Base-by-base conservation (phyloP, 2,797 vertebrate species). In the Dallia pectoralis region DNA sequence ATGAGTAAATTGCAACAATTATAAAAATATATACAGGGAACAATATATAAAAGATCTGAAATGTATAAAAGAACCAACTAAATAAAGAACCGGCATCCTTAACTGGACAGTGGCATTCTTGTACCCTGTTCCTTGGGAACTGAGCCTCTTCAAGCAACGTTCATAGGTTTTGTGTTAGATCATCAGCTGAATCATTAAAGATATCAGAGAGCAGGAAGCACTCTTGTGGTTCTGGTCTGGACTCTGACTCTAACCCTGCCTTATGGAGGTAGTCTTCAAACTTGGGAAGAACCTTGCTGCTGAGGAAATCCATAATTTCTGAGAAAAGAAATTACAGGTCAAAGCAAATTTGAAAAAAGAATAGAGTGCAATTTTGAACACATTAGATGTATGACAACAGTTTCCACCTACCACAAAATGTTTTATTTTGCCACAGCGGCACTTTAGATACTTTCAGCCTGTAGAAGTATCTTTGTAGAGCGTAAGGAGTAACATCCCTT, bases 161-260 rank as follows among this genome's bases (percentile, higher is more conserved):
- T 22, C 53, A 59, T 1, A 25, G 22, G 53, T 22, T 56, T 56
- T 59, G 22, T 59, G 49, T n/a, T 51, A 51, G 22, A 74, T 40
- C 68, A 87, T 32, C 83, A 82, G 15, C 84, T 77, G 84, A 22
- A 72, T 77, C 2, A 67, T 73, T 18, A 68, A 16, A 25, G 80
- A 88, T 69, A 78, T 87, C 25, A 68, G 81, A 29, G 67, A 72
- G 86, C 87, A 78, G n/a, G 70, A 70, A 48, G 18, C 56, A n/a
- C 30, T 63, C 62, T 32, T 32, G 29, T 18, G 62, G 62, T 16
- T 63, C 4, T 1, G 16, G 7, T 63, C 62, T 63, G 62, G 16
- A 3, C 16, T 30, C 30, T 29, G 8, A 16, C 1, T 63, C 6
- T 0, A 44, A 18, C 61, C 29, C 29, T 14, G 15, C 2, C 12